phyloP scores from a whole-genome alignment of 2,888 invertebrate species.

The Acronicta aceris region DNA sequence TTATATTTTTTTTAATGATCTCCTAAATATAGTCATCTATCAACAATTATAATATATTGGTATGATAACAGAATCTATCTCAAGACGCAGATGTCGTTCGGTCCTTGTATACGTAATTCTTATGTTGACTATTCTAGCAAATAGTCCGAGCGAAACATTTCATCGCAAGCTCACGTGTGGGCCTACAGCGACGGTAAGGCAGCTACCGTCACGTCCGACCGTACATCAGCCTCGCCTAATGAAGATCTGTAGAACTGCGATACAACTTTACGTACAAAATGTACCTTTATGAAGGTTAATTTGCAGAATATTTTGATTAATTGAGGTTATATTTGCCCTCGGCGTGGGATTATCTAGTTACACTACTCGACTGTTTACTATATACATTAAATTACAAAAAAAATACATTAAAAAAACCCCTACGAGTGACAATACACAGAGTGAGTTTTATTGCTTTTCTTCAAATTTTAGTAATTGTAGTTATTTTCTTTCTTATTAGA shows the following conservation, averaged over 20 bases:
- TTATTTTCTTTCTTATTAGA: no score
- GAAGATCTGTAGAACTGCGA: slow-evolving; percentile 38
- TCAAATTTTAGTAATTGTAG: no score
- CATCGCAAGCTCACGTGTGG: slow-evolving; percentile 21
- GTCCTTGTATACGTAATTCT: no score
- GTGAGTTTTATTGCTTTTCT: no score
- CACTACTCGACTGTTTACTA: not conserved
- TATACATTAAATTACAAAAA: not conserved
- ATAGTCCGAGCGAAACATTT: slow-evolving; percentile 21
- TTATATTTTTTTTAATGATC: no score
- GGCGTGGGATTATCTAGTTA: not conserved
- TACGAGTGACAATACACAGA: no score
- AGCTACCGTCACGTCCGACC: slow-evolving; percentile 22
- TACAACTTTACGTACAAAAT: slow-evolving; percentile 13
- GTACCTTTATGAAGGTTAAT: slow-evolving; percentile 24
- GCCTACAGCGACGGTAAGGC: slow-evolving; percentile 8
- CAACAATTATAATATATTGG: no score
- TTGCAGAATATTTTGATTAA: slow-evolving; percentile 36
- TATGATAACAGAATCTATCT: no score
- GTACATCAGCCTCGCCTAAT: slow-evolving; percentile 34
- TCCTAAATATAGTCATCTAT: no score
- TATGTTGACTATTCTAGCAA: no score
- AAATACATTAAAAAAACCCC: no score
- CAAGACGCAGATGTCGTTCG: no score
- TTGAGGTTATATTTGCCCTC: slow-evolving; percentile 14